These are phyloP conservation scores for Drosophila ezoana DNA, from an alignment of 2,888 invertebrate species.

Conservation along the genomic window DNA sequence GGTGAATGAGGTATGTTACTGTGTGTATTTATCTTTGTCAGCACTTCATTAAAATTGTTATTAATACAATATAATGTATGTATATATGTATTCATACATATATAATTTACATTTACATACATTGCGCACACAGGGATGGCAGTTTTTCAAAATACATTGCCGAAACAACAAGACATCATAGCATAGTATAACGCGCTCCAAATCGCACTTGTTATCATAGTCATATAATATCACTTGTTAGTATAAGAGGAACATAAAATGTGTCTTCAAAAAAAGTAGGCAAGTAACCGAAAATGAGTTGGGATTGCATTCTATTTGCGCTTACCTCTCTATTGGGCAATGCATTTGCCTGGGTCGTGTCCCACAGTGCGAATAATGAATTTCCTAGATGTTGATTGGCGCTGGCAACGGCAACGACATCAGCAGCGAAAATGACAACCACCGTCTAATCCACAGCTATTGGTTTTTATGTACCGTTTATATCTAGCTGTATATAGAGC, in stretches of 20 bases:
- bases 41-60: conserved; percentile 59
- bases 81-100: not conserved
- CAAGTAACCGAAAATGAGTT: conserved; percentile 22
- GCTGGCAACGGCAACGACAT: conserved; percentile 39
- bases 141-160: conserved; percentile 36
- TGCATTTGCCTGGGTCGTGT: conserved; percentile 69
- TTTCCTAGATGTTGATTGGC: conserved; percentile 60
- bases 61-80: conserved; percentile 62
- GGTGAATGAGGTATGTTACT: conserved; percentile 11
- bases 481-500: conserved; percentile 22
- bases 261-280: conserved; percentile 33
- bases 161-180: conserved; percentile 47
- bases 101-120: conserved; percentile 11
- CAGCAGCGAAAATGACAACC: conserved; percentile 22
- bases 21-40: conserved; percentile 53
- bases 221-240: conserved; percentile 32
- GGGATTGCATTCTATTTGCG: conserved; percentile 6
- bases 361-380: conserved; percentile 76
- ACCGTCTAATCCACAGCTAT: conserved; percentile 63
- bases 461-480: conserved; percentile 26
- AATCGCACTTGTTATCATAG: conserved; percentile 18
- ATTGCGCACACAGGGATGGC: conserved; percentile 30
- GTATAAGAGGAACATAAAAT: conserved; percentile 32
- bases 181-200: conserved; percentile 47
- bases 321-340: conserved; percentile 62